Percentiles rank a stretch among this genome's conserved stretches.
Conservation (phyloP, 2,888 invertebrate genomes). For the Nysson spinosus region DNA sequence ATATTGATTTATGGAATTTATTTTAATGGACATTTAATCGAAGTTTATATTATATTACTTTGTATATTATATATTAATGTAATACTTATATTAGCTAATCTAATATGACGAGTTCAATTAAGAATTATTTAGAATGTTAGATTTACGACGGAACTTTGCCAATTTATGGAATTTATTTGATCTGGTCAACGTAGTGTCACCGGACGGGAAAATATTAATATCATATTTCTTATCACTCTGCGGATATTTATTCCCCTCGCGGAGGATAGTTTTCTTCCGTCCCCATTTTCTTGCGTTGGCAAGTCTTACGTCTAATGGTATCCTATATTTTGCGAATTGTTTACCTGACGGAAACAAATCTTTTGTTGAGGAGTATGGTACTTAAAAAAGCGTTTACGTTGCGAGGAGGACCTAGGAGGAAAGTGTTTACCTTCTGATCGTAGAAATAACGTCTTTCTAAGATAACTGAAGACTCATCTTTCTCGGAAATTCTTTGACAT, state of each 20-base stretch:
- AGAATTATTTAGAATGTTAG: too few relatives aligned
- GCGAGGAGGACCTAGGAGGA: neutral
- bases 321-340: neutral
- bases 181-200: too few relatives aligned
- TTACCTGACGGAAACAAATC: constrained; percentile 17
- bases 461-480: neutral
- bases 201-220: too few relatives aligned
- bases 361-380: neutral
- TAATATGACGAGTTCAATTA: too few relatives aligned
- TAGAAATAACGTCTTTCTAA: constrained; percentile 5
- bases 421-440: constrained; percentile 10
- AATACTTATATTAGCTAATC: too few relatives aligned
- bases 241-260: neutral
- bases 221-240: neutral
- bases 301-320: neutral
- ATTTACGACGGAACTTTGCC: too few relatives aligned
- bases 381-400: constrained; percentile 3
- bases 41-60: too few relatives aligned
- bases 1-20: too few relatives aligned
- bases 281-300: too few relatives aligned
- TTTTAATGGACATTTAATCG: too few relatives aligned
- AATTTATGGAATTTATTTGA: too few relatives aligned
- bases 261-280: neutral
- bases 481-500: neutral
- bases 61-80: too few relatives aligned